Evolutionary conservation across 2,888 invertebrate species (phyloP).

Genomic region (Caradrina kadenii): DNA sequence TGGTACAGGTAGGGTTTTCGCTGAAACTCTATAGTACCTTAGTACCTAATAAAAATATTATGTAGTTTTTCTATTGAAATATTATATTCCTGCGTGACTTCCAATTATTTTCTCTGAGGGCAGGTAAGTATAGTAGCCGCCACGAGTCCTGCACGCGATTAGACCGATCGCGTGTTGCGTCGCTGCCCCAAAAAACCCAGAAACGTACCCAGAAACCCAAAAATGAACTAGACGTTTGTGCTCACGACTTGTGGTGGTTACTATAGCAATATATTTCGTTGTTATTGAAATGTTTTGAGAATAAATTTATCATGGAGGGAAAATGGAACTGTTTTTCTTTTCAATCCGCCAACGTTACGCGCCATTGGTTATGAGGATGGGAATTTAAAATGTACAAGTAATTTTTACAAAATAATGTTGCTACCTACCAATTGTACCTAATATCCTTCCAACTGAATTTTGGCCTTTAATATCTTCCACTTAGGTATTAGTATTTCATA

Average conservation of each 20-base stretch:
- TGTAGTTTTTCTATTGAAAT: slow-evolving; percentile 31
- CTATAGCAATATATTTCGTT: slow-evolving; percentile 17
- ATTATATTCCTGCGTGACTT: slow-evolving; percentile 28
- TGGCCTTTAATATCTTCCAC: background rate
- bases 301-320: slow-evolving; percentile 5
- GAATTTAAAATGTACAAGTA: slow-evolving; percentile 21
- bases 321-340: slow-evolving; percentile 25
- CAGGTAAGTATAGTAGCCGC: too few relatives aligned
- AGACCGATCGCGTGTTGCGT: too few relatives aligned
- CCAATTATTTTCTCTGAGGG: slow-evolving; percentile 25
- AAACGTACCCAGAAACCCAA: too few relatives aligned
- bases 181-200: too few relatives aligned
- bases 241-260: too few relatives aligned
- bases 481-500: too few relatives aligned
- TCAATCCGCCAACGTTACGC: background rate
- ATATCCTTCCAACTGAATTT: background rate
- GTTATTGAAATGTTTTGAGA: slow-evolving; percentile 33
- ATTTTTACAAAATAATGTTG: background rate
- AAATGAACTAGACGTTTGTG: too few relatives aligned
- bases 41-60: slow-evolving; percentile 31
- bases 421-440: background rate
- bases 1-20: slow-evolving; percentile 10
- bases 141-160: too few relatives aligned
- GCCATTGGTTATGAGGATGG: slow-evolving; percentile 3
- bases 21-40: slow-evolving; percentile 9